These are phyloP conservation scores for Aselliscus stoliczkanus DNA, from an alignment of 2,797 vertebrate genomes.

Conservation along the genomic window DNA sequence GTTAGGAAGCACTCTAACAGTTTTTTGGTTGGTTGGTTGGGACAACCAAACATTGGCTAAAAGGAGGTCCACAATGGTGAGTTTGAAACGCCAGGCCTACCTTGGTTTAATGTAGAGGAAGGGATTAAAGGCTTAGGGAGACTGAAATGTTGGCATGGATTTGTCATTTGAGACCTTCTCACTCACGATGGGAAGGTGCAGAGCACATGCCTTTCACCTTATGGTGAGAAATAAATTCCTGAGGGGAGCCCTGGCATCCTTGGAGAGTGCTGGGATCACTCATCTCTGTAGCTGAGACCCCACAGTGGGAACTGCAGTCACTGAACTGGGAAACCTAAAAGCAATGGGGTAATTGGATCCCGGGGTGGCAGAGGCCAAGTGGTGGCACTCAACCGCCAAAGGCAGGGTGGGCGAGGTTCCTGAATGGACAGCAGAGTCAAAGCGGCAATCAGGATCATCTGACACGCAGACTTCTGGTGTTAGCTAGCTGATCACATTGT, in stretches of 20 bases:
- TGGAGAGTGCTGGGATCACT: background rate
- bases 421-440: background rate
- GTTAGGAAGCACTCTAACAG: background rate
- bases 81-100: background rate
- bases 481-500: background rate
- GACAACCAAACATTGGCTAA: no score
- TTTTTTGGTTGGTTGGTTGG: background rate
- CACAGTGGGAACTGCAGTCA: background rate
- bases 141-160: background rate
- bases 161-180: background rate
- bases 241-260: background rate
- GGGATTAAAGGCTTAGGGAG: background rate
- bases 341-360: background rate
- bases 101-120: background rate
- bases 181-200: background rate
- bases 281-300: background rate
- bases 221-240: background rate
- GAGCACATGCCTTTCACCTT: background rate
- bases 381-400: background rate
- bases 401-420: background rate
- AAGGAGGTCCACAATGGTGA: background rate
- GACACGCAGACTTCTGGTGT: accelerated
- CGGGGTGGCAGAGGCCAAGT: no score
- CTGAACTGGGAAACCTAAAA: background rate
- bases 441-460: no score